These are phyloP conservation scores for Polymixis lichenea DNA, from an alignment of 2,888 invertebrate genomes.

Conservation along the genomic window DNA sequence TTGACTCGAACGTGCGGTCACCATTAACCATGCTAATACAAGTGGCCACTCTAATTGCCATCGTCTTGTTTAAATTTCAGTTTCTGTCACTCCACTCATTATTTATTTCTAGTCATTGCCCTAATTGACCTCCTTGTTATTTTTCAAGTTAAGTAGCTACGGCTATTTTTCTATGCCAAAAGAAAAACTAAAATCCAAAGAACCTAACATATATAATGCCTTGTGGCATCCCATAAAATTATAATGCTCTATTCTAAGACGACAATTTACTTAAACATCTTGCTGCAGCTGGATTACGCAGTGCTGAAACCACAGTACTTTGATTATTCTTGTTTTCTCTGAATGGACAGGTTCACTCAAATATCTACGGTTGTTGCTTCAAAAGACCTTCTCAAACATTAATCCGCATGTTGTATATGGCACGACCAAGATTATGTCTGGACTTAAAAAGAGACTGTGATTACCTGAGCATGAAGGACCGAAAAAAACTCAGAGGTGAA, in stretches of 20 bases:
- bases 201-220: neutral
- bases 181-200: neutral
- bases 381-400: too few species aligned
- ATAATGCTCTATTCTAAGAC: too few species aligned
- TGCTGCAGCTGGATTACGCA: neutral
- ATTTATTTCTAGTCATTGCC: constrained; percentile 22
- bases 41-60: constrained; percentile 48
- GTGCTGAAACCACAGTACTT: neutral
- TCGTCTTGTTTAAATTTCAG: constrained; percentile 50
- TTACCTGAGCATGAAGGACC: too few species aligned
- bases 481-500: too few species aligned
- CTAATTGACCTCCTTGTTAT: neutral
- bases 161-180: neutral
- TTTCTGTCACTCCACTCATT: constrained; percentile 23
- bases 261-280: neutral
- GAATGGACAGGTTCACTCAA: too few species aligned
- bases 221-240: neutral
- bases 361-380: too few species aligned
- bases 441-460: too few species aligned
- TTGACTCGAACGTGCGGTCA: constrained; percentile 1
- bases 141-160: neutral
- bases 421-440: too few species aligned
- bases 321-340: neutral
- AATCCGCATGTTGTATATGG: too few species aligned
- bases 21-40: constrained; percentile 56